Evolutionary conservation across 1,140 invertebrate species (phyloP).

Genomic region (Drosophila azteca): DNA sequence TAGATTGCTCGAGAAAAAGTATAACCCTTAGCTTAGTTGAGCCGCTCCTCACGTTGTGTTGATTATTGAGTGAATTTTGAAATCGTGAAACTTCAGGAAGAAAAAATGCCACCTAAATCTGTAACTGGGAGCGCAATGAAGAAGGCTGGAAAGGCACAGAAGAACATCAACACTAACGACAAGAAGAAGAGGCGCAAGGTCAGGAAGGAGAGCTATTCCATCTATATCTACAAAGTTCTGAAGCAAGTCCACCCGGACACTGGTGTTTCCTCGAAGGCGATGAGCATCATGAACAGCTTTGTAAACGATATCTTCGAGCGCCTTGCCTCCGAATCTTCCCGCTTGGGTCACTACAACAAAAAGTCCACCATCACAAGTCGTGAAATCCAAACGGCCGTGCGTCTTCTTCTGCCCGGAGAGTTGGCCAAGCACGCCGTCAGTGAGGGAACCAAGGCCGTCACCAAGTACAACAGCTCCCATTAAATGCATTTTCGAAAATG

Average conservation of each 20-base stretch:
- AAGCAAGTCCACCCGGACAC: slow-evolving; percentile 89
- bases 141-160: slow-evolving; percentile 85
- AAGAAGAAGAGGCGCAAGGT: slow-evolving; percentile 86
- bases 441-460: slow-evolving; percentile 87
- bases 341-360: slow-evolving; percentile 90
- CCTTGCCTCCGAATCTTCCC: slow-evolving; percentile 88
- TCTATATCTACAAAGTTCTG: slow-evolving; percentile 89
- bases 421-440: slow-evolving; percentile 86
- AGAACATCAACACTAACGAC: slow-evolving; percentile 77
- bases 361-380: slow-evolving; percentile 86
- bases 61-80: no score
- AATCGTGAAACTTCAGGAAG: no score
- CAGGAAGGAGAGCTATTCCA: slow-evolving; percentile 87
- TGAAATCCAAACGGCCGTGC: slow-evolving; percentile 85
- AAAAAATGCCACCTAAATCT: slow-evolving; percentile 75
- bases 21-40: no score
- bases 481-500: no score
- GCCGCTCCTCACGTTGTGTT: no score
- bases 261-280: slow-evolving; percentile 87
- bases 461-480: slow-evolving; percentile 86
- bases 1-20: no score
- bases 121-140: slow-evolving; percentile 84
- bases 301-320: slow-evolving; percentile 89
- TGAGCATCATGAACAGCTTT: slow-evolving; percentile 87
- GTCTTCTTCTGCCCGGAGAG: slow-evolving; percentile 86